Evolutionary conservation across 2,888 invertebrate genomes (phyloP), one percentile per base, ranked within the genome.

Genomic region (Polietes domitor): DNA sequence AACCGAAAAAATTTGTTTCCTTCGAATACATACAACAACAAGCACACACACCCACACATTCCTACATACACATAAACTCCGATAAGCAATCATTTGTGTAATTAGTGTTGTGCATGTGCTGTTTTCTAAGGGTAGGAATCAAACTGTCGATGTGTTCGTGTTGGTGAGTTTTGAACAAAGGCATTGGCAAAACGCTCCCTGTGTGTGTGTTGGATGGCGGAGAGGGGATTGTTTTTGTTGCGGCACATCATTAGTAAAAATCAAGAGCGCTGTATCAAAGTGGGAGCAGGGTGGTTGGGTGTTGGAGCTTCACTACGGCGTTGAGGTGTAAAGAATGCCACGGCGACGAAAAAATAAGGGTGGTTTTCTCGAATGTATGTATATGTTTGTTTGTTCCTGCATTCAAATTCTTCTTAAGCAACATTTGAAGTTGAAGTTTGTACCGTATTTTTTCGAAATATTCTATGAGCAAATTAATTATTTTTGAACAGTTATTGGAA

Each of bases 231-330:
- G 37, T 24, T 68, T 43, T 68, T 41, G 43, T 21, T 43, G 68
- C 43, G 21, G 65, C 65, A 68, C 68, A 68, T 68, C 68, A 68
- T 68, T 68, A 68, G 68, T 68, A 68, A 21, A 68, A 68, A 68
- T 68, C 68, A 68, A 68, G 68, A 68, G 43, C n/a, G n/a, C 43
- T 43, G 41, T 68, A 17, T 12, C 37, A 21, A 21, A 58, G 58
- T 65, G 24, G 37, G 41, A 15, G 26, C 43, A 43, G 24, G 24
- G 17, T 65, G 24, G 12, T 15, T 19, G 24, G 58, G 21, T 58
- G 19, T 53, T 24, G 58, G 58, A 12, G 26, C 6, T 21, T 68
- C 9, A 21, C 2, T 68, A 10, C 5, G 37, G 21, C 17, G 2
- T 63, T 19, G 41, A 68, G 68, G 68, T 68, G 68, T 68, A 41